Evolutionary conservation across 2,797 vertebrate genomes (phyloP), one percentile per base, ranked within the genome.

Genomic region (Gymnoscopelus braueri): DNA sequence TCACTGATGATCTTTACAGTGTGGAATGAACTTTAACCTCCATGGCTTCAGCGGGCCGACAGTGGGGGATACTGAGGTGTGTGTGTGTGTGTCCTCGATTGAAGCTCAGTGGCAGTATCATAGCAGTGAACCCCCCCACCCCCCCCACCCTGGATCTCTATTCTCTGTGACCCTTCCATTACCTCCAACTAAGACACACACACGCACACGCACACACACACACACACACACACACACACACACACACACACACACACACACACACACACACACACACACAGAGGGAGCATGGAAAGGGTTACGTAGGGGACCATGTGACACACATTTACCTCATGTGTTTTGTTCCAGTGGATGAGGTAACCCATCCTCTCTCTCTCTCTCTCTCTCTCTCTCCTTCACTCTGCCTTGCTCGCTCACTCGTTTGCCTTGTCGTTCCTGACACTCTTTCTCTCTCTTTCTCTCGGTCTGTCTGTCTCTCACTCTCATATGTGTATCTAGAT

Each of bases 341-440:
- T 89, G 86, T 76, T 92, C 71, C 78, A 80, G 69, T 63, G 54
- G 84, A 90, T 94, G 92, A 94, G 85, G 90, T 89, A 91, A 91
- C 81, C 80, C 75, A 80, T 71, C 73, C 69, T 69, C 71, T 77
- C 64, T 44, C 5, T 57, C 52, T 68, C 32, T 44, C 24, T 32
- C 71, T 35, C 70, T 13, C 65, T 74, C 78, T 19, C 65, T 52
- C 65, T 51, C 51, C n/a, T 24, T 29, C 57, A 6, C 24, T 39
- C 32, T 13, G 15, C 39, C 52, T 6, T 48, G 53, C 24, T 12
- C 0, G 8, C 23, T 44, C 32, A 2, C 57, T 13, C 32, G 9
- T 9, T 44, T n/a, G 1, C 24, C 24, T 11, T 29, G 23, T 12
- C 3, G 10, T 24, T 3, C n/a, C 23, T 3, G 26, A 29, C 72